Base-by-base conservation (phyloP, 2,888 invertebrate species). In the Ophion costatus region DNA sequence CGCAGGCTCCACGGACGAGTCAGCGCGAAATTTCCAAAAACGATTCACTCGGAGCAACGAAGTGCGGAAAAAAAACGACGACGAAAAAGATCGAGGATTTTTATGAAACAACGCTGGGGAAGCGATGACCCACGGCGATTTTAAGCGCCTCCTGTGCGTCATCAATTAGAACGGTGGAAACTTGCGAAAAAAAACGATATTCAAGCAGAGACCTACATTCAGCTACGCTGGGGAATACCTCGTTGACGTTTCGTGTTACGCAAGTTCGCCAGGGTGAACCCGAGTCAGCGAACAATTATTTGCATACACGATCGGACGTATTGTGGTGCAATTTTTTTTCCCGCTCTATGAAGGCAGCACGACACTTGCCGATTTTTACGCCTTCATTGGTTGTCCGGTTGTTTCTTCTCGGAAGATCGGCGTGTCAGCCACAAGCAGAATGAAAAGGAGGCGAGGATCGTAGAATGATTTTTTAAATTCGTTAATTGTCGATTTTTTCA, bases 141-240 rank as follows among this genome's bases (percentile, higher is more conserved):
- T 70, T 11, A 59, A 22, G 42, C 29, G 29, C 38, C 33, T 29
- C 57, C 22, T 69, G 33, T 75, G 61, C 42, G 74, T 70, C 63
- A 74, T n/a, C 61, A 29, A 64, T 59, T 57, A 57, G 24, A 70
- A 45, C 38, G 74, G 20, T 51, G 74, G 33, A 66, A 83, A 66
- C 20, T 66, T 71, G 80, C 70, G 76, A 80, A 76, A 76, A 59
- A 59, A 29, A 38, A 56, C 0, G 17, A 2, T 3, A 51, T 51
- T 14, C 51, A 22, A 56, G 9, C 63, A 51, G 66, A 75, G 80
- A 66, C 76, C 80, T 66, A 83, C 83, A 76, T 83, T 78, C 64
- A 33, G 74, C 29, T 51, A 64, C 64, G 69, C 14, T 57, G 51
- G 20, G 71, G 80, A 80, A 71, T 80, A 70, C 80, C 74, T 69